Evolutionary conservation across 2,888 invertebrate genomes (phyloP).

Genomic region (Apodemia mormo): DNA sequence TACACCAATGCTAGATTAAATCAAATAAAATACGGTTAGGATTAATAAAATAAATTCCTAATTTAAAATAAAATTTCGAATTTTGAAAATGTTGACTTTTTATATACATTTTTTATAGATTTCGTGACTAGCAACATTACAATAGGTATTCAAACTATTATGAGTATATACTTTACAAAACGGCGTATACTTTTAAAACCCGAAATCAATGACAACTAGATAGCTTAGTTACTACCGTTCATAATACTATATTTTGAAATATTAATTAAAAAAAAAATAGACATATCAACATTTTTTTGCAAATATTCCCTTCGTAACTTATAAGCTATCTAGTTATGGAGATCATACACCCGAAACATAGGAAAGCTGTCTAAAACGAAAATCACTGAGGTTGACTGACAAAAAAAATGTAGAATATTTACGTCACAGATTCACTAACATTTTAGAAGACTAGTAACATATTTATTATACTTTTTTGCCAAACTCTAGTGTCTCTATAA

Average conservation of each 20-base stretch:
- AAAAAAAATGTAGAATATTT: constrained; percentile 32
- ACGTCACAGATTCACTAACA: constrained; percentile 42
- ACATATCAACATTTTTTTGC: too few relatives aligned
- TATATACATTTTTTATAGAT: not conserved
- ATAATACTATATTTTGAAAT: too few relatives aligned
- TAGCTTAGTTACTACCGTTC: not conserved
- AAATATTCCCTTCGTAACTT: too few relatives aligned
- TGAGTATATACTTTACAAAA: not conserved
- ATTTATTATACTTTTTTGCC: constrained; percentile 39
- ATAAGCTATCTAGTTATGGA: too few relatives aligned
- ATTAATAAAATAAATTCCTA: too few relatives aligned
- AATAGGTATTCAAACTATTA: not conserved
- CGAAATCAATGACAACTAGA: constrained; percentile 3
- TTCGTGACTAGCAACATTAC: not conserved
- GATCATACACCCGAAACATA: too few relatives aligned
- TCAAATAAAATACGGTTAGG: too few relatives aligned
- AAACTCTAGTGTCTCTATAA: constrained; percentile 41
- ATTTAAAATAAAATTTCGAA: too few relatives aligned
- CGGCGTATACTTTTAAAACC: constrained; percentile 3
- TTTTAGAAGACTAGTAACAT: constrained; percentile 42
- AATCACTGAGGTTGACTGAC: not conserved
- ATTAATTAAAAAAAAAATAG: too few relatives aligned
- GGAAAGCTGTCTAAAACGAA: not conserved
- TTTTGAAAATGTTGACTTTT: too few relatives aligned
- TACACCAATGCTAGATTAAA: too few relatives aligned